A percentile compares a stretch with the other conserved stretches of the same genome.
phyloP scores from a whole-genome alignment of 2,113 vertebrate species.

The Prunella himalayana region DNA sequence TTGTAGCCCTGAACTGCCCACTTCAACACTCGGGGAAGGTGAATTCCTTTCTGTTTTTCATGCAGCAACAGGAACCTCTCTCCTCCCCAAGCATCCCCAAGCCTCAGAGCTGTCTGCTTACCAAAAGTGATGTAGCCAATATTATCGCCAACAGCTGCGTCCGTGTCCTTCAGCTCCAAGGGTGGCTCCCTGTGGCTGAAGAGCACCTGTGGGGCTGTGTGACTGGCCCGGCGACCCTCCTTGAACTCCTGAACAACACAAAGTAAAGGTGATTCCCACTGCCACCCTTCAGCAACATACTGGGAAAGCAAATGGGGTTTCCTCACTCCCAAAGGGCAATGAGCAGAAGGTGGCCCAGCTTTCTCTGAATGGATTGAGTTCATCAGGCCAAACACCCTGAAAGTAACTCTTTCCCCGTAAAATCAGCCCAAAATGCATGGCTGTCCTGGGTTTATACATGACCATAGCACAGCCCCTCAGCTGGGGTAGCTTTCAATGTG shows the following conservation, averaged over 20 bases:
- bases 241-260: conserved; percentile 88
- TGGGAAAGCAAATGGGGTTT: not conserved
- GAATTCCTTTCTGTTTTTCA: not conserved
- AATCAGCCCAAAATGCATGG: not conserved
- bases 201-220: conserved; percentile 97
- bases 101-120: conserved; percentile 49
- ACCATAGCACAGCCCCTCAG: accelerated
- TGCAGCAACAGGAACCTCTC: not conserved
- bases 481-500: not conserved
- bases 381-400: not conserved
- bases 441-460: not conserved
- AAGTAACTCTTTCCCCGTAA: not conserved
- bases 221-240: conserved; percentile 95
- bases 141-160: conserved; percentile 93
- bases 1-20: not conserved
- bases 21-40: not conserved
- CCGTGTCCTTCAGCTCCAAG: conserved; percentile 95
- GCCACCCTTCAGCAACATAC: accelerated
- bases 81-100: not conserved
- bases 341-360: not conserved
- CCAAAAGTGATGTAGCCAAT: conserved; percentile 99
- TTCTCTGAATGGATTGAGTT: not conserved
- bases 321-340: not conserved
- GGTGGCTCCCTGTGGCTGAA: conserved; percentile 98
- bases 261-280: not conserved